Evolutionary conservation across 2,797 vertebrate genomes (phyloP).

Genomic region (Acanthurus lineatus): DNA sequence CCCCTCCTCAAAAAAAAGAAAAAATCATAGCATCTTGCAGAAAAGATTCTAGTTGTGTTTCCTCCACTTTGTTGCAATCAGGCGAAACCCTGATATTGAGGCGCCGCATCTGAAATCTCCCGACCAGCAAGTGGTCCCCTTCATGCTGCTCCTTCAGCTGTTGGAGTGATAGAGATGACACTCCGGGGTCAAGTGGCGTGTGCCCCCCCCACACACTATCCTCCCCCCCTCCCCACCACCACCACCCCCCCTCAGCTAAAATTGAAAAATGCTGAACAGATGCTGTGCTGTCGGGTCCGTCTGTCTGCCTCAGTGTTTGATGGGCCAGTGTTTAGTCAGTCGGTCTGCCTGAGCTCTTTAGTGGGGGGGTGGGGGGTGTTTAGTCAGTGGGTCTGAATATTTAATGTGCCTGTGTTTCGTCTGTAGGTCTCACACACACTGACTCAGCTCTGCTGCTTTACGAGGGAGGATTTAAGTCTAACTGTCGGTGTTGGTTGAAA

Average conservation of each 20-base stretch:
- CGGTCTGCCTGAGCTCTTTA: no score
- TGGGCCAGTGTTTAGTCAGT: conserved; percentile 53
- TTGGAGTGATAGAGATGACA: conserved; percentile 28
- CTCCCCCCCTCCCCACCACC: no score
- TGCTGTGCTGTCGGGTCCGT: conserved; percentile 68
- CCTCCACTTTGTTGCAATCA: conserved; percentile 1
- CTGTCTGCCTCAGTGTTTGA: conserved; percentile 62
- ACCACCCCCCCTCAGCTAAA: conserved; percentile 27
- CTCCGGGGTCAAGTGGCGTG: conserved; percentile 61
- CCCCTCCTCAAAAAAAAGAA: no score
- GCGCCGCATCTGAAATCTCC: conserved; percentile 6
- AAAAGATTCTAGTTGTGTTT: conserved; percentile 6
- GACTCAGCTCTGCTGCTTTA: conserved; percentile 28
- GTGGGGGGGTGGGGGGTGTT: conserved; percentile 22
- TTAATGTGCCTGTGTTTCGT: conserved; percentile 60
- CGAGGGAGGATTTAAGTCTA: background rate
- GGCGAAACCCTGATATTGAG: conserved; percentile 1
- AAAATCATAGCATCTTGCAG: background rate
- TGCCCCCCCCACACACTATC: background rate
- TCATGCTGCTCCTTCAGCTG: conserved; percentile 60
- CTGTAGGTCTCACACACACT: conserved; percentile 32
- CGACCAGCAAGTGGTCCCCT: conserved; percentile 38
- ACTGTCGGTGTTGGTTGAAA: background rate
- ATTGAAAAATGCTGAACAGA: conserved; percentile 67
- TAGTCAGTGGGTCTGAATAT: conserved; percentile 59